Evolutionary conservation across 2,888 invertebrate genomes (phyloP).

Genomic region (Drosophila pegasa): DNA sequence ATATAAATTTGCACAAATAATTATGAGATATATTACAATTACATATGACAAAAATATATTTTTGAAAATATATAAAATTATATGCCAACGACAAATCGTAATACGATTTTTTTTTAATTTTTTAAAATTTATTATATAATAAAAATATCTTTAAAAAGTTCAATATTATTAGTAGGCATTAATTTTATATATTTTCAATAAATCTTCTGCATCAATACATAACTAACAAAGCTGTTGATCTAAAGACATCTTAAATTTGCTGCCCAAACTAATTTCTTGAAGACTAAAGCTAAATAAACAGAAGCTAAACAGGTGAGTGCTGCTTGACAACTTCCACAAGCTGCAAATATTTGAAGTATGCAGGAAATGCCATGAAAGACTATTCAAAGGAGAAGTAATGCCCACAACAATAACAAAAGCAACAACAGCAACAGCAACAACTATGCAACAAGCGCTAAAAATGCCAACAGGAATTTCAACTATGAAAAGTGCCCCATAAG

Average conservation of each 20-base stretch:
- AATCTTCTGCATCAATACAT: neutral
- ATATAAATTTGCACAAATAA: too few relatives aligned
- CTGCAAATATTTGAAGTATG: slow-evolving; percentile 29
- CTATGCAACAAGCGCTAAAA: slow-evolving; percentile 21
- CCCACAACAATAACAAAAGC: neutral
- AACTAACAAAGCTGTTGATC: too few relatives aligned
- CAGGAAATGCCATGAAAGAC: slow-evolving; percentile 33
- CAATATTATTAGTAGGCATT: too few relatives aligned
- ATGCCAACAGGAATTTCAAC: slow-evolving; percentile 52
- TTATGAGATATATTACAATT: too few relatives aligned
- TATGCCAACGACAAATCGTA: too few relatives aligned
- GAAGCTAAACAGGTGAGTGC: neutral
- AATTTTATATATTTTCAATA: too few relatives aligned
- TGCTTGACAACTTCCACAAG: neutral
- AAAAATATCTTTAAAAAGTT: too few relatives aligned
- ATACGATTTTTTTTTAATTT: too few relatives aligned
- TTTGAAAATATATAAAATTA: too few relatives aligned
- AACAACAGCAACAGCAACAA: slow-evolving; percentile 3
- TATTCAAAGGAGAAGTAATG: neutral
- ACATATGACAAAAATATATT: too few relatives aligned
- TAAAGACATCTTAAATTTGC: neutral
- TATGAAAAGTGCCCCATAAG: slow-evolving; percentile 23
- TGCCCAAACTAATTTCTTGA: neutral
- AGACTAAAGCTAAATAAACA: neutral
- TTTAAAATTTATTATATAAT: too few relatives aligned